Evolutionary conservation across 2,113 vertebrate species (phyloP), one percentile per base, ranked within the genome.

Genomic region (Sylvilagus bachmani): DNA sequence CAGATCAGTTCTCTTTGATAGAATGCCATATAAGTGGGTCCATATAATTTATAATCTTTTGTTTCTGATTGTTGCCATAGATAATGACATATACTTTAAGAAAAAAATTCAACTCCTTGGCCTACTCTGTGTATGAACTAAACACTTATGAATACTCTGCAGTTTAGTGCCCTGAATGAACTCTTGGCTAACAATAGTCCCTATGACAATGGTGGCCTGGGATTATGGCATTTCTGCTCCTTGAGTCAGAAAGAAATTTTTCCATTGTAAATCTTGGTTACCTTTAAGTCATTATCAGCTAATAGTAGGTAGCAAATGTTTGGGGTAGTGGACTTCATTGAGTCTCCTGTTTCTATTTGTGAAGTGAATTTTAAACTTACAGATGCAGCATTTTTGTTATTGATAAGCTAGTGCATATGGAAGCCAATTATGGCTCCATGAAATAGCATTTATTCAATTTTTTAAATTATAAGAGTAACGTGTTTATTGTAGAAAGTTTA

Each of bases 201-300:
- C 1, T 53, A 13, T 89, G 66, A 58, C 25, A 7, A 9, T 29
- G 33, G 31, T 85, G 44, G 27, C 62, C 10, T 51, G 58, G 22
- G 31, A 11, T 58, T 58, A 22, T 77, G 55, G 64, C 25, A 73
- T 75, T 95, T 92, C 67, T 95, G n/a, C 29, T 93, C 55, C 51
- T 75, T 66, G 71, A 86, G 66, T 82, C 36, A 90, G 91, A 91
- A 36, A 80, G 91, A 93, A 89, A 21, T 74, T 79, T 85, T 64
- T 27, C 64, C 2, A 33, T 73, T 67, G 66, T 49, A 79, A 81
- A 85, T 73, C n/a, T 74, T 69, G 51, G 21, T 88, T 75, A 53
- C 75, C 36, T 12, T 55, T 82, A 71, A 55, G 9, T 14, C 61
- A 11, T 90, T 62, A 38, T 81, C 31, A 84, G 44, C 73, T 85